These are phyloP conservation scores for Rhamnusium bicolor DNA, from an alignment of 2,888 invertebrate genomes.

Conservation along the genomic window DNA sequence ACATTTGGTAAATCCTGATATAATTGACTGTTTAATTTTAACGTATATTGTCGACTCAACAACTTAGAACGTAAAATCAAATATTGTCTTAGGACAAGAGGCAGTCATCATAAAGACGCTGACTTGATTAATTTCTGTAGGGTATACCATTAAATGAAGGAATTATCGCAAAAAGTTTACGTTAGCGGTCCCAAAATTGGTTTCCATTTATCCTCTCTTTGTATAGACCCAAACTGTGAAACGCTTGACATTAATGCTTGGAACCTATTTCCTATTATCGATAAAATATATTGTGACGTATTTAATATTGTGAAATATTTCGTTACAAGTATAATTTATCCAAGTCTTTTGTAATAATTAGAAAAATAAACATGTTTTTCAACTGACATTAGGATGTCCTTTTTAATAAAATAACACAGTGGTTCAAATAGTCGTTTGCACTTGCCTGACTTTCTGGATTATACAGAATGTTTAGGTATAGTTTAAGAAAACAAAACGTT, in stretches of 20 bases:
- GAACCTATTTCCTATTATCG: not conserved
- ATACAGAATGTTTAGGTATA: no score
- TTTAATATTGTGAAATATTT: not conserved
- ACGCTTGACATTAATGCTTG: not conserved
- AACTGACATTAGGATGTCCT: no score
- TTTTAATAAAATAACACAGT: no score
- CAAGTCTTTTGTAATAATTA: not conserved
- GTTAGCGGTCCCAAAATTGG: constrained; percentile 11
- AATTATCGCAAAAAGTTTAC: constrained; percentile 21
- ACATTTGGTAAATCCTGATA: not conserved
- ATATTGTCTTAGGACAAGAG: constrained; percentile 21
- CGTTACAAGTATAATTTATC: not conserved
- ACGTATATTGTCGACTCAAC: not conserved
- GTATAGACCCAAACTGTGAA: not conserved
- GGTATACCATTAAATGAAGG: constrained; percentile 8
- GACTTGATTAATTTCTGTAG: constrained; percentile 19
- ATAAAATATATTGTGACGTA: not conserved
- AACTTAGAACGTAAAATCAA: constrained; percentile 6
- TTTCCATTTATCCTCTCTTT: constrained; percentile 9
- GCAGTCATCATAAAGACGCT: not conserved
- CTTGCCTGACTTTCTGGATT: no score
- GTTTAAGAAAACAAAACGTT: no score
- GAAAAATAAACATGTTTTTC: not conserved
- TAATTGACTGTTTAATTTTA: not conserved
- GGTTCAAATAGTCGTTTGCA: no score